A percentile compares a stretch with the other conserved stretches of the same genome.
phyloP scores from a whole-genome alignment of 37 sponge, comb jelly and placozoan genomes.

The Crambe crambe region DNA sequence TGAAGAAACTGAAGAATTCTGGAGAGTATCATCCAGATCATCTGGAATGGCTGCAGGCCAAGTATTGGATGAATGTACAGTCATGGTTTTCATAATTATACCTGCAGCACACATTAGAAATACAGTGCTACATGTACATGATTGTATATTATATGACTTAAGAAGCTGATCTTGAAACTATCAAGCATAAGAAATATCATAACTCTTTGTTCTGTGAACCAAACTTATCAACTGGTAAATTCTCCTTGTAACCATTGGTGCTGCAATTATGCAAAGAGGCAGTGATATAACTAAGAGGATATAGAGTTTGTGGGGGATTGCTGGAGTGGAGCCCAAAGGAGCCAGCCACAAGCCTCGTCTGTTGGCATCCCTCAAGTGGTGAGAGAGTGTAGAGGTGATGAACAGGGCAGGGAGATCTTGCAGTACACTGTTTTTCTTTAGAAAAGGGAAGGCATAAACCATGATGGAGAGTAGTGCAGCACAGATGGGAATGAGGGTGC shows the following conservation, averaged over 20 bases:
- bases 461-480: conserved; percentile 18
- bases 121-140: too few species aligned
- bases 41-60: too few species aligned
- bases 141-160: too few species aligned
- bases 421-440: neutral
- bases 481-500: conserved; percentile 39
- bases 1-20: too few species aligned
- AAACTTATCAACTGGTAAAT: neutral
- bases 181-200: neutral
- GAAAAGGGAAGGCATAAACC: neutral
- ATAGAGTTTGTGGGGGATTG: conserved; percentile 42
- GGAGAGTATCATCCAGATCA: too few species aligned
- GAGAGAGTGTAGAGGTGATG: conserved; percentile 37
- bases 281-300: conserved; percentile 5
- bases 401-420: conserved; percentile 31
- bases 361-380: conserved; percentile 58
- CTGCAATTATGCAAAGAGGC: conserved; percentile 4
- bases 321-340: conserved; percentile 47
- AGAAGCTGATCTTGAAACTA: too few species aligned
- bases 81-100: too few species aligned
- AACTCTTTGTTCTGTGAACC: neutral
- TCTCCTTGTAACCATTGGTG: neutral
- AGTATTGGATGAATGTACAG: too few species aligned
- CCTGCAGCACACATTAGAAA: too few species aligned
- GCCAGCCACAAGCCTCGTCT: conserved; percentile 62